These are phyloP conservation scores for Latrodectus elegans DNA, from an alignment of 2,888 invertebrate genomes.

Conservation along the genomic window DNA sequence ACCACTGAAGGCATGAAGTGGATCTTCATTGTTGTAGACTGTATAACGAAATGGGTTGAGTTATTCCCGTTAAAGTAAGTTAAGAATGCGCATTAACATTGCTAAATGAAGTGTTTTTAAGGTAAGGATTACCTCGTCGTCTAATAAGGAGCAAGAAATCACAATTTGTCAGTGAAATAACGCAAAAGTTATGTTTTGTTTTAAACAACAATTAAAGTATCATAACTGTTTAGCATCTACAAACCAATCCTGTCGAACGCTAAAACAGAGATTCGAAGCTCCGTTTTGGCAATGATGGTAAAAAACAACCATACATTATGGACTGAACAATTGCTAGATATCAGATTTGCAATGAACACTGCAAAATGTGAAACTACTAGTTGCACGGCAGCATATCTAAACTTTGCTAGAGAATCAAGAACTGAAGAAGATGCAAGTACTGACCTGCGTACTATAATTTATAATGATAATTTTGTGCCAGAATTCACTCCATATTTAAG, in stretches of 20 bases:
- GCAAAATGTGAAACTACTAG: conserved; percentile 11
- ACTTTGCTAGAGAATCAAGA: conserved; percentile 33
- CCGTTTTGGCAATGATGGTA: too few relatives aligned
- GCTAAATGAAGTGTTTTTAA: conserved; percentile 27
- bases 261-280: too few relatives aligned
- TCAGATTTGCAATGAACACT: conserved; percentile 42
- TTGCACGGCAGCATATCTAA: conserved; percentile 12
- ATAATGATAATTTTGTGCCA: conserved; percentile 31
- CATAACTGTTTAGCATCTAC: too few relatives aligned
- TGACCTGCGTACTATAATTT: background rate
- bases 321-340: background rate
- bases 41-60: conserved; percentile 20
- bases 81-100: background rate
- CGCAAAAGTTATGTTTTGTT: too few relatives aligned
- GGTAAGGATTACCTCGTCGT: background rate
- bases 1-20: background rate
- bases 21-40: background rate
- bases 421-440: background rate
- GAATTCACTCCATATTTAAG: background rate
- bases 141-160: too few relatives aligned
- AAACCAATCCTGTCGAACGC: too few relatives aligned
- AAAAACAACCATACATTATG: too few relatives aligned
- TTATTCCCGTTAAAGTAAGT: conserved; percentile 15
- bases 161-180: too few relatives aligned
- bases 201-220: too few relatives aligned